A percentile compares a stretch with the other conserved stretches of the same genome.
Conservation (phyloP, 2,797 vertebrate species). For the Carapus acus region DNA sequence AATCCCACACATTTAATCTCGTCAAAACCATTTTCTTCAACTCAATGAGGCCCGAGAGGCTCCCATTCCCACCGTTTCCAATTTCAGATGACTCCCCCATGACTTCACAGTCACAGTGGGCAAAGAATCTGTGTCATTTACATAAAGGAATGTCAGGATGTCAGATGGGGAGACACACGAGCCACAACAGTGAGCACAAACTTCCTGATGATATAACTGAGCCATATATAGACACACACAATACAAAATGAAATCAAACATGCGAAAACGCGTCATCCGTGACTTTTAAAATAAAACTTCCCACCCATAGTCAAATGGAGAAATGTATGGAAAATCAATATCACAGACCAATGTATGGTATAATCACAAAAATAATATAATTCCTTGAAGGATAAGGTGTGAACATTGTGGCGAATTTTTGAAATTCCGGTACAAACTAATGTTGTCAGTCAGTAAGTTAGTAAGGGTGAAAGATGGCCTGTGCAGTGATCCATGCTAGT, state of each 20-base stretch:
- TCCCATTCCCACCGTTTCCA: background rate
- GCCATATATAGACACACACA: conserved; percentile 59
- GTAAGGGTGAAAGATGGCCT: conserved; percentile 20
- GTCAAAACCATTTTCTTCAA: background rate
- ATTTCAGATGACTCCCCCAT: conserved; percentile 18
- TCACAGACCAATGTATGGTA: conserved; percentile 16
- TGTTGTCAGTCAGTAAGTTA: conserved; percentile 15
- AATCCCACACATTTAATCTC: background rate
- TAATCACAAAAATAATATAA: too few relatives aligned
- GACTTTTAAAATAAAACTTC: conserved; percentile 22
- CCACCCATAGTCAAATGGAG: conserved; percentile 9
- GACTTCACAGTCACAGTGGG: conserved; percentile 28
- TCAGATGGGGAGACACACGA: conserved; percentile 41
- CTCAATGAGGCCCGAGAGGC: background rate
- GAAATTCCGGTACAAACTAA: conserved; percentile 24
- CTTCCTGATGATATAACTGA: conserved; percentile 59
- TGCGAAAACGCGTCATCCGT: conserved; percentile 53
- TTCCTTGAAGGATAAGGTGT: too few relatives aligned
- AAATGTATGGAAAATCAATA: conserved; percentile 2
- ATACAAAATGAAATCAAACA: conserved; percentile 52
- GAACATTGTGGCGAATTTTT: too few relatives aligned
- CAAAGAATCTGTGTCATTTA: conserved; percentile 40
- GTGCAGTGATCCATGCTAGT: conserved; percentile 55
- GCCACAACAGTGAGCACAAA: conserved; percentile 27
- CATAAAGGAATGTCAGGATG: conserved; percentile 45